Percentiles rank a stretch among this genome's conserved stretches.
phyloP scores from a whole-genome alignment of 2,888 invertebrate species.

The Trissolcus japonicus region DNA sequence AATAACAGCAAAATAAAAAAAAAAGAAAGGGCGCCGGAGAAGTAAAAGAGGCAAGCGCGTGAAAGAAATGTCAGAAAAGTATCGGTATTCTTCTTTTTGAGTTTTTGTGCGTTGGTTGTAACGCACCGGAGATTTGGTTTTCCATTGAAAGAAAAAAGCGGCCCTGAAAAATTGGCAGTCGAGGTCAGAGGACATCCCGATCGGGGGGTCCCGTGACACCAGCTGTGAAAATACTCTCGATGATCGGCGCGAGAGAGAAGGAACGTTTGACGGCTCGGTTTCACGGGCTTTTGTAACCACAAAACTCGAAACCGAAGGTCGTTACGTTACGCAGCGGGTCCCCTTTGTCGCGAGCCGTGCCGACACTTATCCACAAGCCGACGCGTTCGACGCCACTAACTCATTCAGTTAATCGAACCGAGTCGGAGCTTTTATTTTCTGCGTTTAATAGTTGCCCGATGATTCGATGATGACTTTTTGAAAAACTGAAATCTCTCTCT shows the following conservation, averaged over 20 bases:
- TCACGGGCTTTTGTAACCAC: slow-evolving; percentile 71
- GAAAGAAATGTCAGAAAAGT: slow-evolving; percentile 57
- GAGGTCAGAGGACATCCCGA: slow-evolving; percentile 67
- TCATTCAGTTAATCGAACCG: slow-evolving; percentile 26
- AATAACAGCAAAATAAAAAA: neutral
- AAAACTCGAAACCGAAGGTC: slow-evolving; percentile 74
- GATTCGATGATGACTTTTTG: slow-evolving; percentile 40
- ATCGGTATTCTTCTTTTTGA: slow-evolving; percentile 44
- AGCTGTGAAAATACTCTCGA: slow-evolving; percentile 71
- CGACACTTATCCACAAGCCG: slow-evolving; percentile 71
- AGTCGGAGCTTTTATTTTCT: neutral
- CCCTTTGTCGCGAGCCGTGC: slow-evolving; percentile 74
- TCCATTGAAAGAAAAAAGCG: slow-evolving; percentile 1
- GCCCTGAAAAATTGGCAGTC: slow-evolving; percentile 37
- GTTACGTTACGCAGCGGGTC: slow-evolving; percentile 74
- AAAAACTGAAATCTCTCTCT: slow-evolving; percentile 38
- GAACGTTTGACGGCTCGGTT: slow-evolving; percentile 62
- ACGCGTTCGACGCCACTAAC: slow-evolving; percentile 44
- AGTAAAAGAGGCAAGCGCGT: slow-evolving; percentile 6
- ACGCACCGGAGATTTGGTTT: neutral
- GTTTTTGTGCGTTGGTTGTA: no score
- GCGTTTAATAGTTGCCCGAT: slow-evolving; percentile 10
- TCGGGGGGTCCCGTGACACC: slow-evolving; percentile 56
- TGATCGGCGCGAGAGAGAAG: slow-evolving; percentile 57
- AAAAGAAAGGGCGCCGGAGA: slow-evolving; percentile 1